Conservation (phyloP, 2,797 vertebrate species). For the Pipistrellus kuhlii region DNA sequence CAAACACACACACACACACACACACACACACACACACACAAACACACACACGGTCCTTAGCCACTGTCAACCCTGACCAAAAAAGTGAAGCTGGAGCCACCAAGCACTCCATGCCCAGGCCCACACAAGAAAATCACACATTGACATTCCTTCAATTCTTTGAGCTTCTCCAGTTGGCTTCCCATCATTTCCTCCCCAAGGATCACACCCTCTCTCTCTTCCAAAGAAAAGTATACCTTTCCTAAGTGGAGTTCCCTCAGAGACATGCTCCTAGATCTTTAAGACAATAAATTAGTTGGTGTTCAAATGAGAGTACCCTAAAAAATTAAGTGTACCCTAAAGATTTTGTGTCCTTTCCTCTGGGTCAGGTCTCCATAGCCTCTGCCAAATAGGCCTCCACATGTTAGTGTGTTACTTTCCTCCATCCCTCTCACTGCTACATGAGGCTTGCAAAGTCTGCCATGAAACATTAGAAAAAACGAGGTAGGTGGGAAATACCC, state of each 20-base stretch:
- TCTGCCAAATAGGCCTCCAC: background rate
- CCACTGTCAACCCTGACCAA: background rate
- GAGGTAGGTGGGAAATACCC: background rate
- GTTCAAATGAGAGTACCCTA: background rate
- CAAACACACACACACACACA: no score
- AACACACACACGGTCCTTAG: background rate
- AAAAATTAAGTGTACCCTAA: background rate
- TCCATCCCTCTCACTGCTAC: background rate
- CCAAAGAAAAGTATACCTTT: background rate
- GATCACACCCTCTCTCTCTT: background rate
- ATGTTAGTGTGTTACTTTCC: background rate
- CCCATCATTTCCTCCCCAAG: background rate
- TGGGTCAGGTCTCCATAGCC: background rate
- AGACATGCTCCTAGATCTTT: background rate
- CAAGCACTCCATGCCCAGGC: background rate
- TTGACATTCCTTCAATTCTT: constrained; percentile 11
- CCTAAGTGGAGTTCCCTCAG: background rate
- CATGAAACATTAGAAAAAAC: background rate
- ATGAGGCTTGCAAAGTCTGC: background rate
- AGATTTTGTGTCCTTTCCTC: background rate
- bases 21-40: background rate
- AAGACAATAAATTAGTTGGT: background rate
- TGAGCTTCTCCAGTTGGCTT: background rate
- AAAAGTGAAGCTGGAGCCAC: background rate
- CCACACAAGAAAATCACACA: background rate